These are phyloP conservation scores for Chironomus riparius DNA, from an alignment of 2,888 invertebrate species.

Conservation along the genomic window DNA sequence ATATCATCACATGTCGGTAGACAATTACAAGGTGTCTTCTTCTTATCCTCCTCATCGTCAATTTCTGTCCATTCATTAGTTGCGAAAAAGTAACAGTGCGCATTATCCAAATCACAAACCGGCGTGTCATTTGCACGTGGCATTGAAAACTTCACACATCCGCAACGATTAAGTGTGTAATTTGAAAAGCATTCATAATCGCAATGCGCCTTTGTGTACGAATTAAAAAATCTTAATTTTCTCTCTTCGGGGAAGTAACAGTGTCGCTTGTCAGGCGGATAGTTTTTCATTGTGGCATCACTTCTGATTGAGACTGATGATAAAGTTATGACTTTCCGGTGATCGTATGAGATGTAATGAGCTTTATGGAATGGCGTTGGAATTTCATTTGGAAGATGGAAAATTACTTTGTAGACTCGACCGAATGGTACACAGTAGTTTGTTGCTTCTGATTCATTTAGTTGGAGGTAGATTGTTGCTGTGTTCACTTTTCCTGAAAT, in stretches of 20 bases:
- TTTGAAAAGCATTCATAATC: slow-evolving; percentile 10
- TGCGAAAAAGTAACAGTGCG: not conserved
- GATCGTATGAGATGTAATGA: not conserved
- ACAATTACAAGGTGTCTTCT: not conserved
- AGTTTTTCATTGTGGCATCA: not conserved
- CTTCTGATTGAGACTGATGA: not conserved
- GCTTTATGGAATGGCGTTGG: slow-evolving; percentile 3
- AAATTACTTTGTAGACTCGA: not conserved
- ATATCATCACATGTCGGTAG: not conserved
- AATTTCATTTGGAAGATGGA: slow-evolving; percentile 11
- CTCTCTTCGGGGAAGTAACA: not conserved
- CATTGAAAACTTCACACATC: slow-evolving; percentile 3
- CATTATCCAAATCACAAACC: not conserved
- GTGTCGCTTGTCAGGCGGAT: not conserved
- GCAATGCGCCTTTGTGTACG: slow-evolving; percentile 2
- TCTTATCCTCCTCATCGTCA: not conserved
- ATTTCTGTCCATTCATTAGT: not conserved
- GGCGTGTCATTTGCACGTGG: not conserved
- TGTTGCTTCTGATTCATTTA: not conserved
- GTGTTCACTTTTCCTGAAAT: not conserved
- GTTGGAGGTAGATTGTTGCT: not conserved
- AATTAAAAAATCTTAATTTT: slow-evolving; percentile 6
- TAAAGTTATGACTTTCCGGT: not conserved
- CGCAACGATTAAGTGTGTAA: not conserved
- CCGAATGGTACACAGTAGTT: not conserved